Percentiles rank a stretch among this genome's conserved stretches.
Evolutionary conservation across 2,113 vertebrate genomes (phyloP).

Genomic region (Actenoides lindsayi): DNA sequence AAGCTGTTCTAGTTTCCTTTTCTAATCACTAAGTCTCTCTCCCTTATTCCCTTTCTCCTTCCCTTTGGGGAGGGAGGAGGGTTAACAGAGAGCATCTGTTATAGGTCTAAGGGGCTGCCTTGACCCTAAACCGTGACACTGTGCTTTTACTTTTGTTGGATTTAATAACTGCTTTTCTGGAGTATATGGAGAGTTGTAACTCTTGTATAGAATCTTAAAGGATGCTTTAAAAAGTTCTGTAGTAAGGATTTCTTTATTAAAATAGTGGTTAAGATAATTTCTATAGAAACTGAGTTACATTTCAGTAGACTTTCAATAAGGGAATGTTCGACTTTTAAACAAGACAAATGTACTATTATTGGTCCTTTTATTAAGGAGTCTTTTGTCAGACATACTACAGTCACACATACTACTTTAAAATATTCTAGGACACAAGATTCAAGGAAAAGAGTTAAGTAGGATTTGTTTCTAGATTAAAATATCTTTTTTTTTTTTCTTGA

Average conservation of each 20-base stretch:
- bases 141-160: not conserved
- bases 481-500: not conserved
- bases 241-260: not conserved
- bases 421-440: not conserved
- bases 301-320: not conserved
- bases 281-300: not conserved
- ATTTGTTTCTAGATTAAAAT: not conserved
- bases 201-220: not conserved
- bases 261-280: not conserved
- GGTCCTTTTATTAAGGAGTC: not conserved
- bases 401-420: not conserved
- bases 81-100: too few species aligned
- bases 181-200: not conserved
- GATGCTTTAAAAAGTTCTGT: not conserved
- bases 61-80: too few species aligned
- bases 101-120: too few species aligned
- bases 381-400: not conserved
- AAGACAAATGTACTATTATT: not conserved
- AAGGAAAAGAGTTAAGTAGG: not conserved
- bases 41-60: too few species aligned
- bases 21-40: too few species aligned
- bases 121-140: too few species aligned
- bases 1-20: too few species aligned
- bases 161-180: not conserved
- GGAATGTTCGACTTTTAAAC: not conserved